Evolutionary conservation across 2,113 vertebrate genomes (phyloP), one percentile per base, ranked within the genome.

Genomic region (Aramus guarauna): DNA sequence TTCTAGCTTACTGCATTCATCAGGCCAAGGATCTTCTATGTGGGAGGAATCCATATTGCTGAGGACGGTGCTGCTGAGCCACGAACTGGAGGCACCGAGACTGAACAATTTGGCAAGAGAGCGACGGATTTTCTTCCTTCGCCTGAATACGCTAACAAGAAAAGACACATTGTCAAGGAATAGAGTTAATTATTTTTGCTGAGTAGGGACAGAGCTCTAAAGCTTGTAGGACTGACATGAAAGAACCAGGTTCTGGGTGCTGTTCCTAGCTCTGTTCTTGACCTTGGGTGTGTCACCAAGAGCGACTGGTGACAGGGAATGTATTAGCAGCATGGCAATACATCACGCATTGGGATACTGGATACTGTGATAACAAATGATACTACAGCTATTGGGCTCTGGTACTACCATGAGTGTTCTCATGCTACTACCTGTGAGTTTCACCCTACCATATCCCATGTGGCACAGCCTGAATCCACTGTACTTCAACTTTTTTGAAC

Each of bases 61-160:
- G 74, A 98, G 98, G 68, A 98, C 36, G 1, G 95, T 97, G 88
- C 97, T 95, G 41, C 97, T 98, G 63, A 98, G 94, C 98, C 98
- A 99, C 2, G 98, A 97, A 92, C 97, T 96, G 84, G 98, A 98
- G 59, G 91, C 96, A 73, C 97, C 85, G 8, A 99, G 94, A n/a
- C 43, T 97, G 66, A 99, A 97, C 90, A 99, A 97, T 30, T 95
- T 97, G 79, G 89, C 97, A 94, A 99, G 95, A 48, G 98, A 97
- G 48, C 88, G 78, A 55, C 92, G 98, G 62, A 96, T 95, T 64
- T 97, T 97, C 43, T 98, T 98, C 26, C 98, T 95, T 34, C 98
- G 97, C 37, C 98, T 97, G 96, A 99, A 99, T 53, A 99, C 91
- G 7, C 99, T 99, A 69, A 29, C 75, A 81, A 94, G 23, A 77